Evolutionary conservation across 1,140 invertebrate genomes (phyloP).

Genomic region (Psix sp.): DNA sequence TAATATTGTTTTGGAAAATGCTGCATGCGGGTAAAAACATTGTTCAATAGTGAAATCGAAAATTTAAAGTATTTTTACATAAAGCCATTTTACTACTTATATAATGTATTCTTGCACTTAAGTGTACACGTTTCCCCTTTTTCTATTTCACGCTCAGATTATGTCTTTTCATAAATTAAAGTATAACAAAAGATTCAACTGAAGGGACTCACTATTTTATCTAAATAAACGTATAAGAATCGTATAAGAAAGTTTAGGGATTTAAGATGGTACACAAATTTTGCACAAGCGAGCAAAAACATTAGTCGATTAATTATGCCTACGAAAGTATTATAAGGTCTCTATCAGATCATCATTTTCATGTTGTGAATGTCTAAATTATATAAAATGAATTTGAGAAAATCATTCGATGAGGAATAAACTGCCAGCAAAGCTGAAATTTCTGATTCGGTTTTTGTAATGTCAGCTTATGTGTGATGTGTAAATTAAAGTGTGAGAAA

Average conservation of each 20-base stretch:
- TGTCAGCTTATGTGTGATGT: too few relatives aligned
- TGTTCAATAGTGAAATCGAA: too few relatives aligned
- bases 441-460: too few relatives aligned
- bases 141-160: slow-evolving; percentile 13
- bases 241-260: slow-evolving; percentile 12
- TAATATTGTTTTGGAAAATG: too few relatives aligned
- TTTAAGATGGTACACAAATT: slow-evolving; percentile 23
- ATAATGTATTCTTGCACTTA: too few relatives aligned
- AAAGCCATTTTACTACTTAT: too few relatives aligned
- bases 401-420: too few relatives aligned
- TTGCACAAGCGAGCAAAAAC: slow-evolving; percentile 17
- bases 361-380: slow-evolving; percentile 24
- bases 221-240: slow-evolving; percentile 6
- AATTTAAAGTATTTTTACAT: too few relatives aligned
- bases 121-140: slow-evolving; percentile 16
- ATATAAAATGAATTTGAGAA: slow-evolving; percentile 21
- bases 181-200: slow-evolving; percentile 4
- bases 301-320: slow-evolving; percentile 17
- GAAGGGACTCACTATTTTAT: slow-evolving; percentile 27
- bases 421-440: too few relatives aligned
- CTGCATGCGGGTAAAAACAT: too few relatives aligned
- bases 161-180: slow-evolving; percentile 11
- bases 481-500: too few relatives aligned
- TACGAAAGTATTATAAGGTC: slow-evolving; percentile 35
- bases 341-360: slow-evolving; percentile 25